Percentiles rank a stretch among this genome's conserved stretches.
Evolutionary conservation across 2,113 vertebrate species (phyloP).

Genomic region (Opisthocomus hoazin): DNA sequence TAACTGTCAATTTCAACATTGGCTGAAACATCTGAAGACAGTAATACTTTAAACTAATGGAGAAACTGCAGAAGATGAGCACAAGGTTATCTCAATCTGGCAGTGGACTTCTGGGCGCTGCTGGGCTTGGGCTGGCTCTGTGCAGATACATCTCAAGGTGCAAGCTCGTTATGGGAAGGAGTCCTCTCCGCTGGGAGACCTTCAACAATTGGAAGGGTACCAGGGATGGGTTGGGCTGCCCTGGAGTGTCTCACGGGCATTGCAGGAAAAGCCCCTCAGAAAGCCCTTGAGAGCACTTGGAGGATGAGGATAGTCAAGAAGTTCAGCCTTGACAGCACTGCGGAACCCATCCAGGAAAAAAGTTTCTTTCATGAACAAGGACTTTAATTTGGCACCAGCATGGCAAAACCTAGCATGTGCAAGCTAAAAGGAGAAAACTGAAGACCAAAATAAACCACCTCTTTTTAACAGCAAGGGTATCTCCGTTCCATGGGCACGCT

Average conservation of each 20-base stretch:
- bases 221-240: neutral
- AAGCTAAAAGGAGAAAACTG: neutral
- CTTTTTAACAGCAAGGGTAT: neutral
- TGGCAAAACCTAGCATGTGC: neutral
- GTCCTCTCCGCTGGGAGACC: neutral
- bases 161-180: neutral
- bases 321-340: neutral
- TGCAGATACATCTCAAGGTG: neutral
- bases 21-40: neutral
- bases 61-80: neutral
- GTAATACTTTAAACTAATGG: neutral
- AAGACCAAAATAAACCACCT: neutral
- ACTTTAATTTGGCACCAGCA: neutral
- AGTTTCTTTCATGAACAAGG: fast-evolving
- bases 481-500: fast-evolving
- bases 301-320: neutral
- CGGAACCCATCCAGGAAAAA: neutral
- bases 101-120: neutral
- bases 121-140: neutral
- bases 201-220: neutral
- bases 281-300: neutral
- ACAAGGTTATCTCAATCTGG: neutral
- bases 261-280: neutral
- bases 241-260: neutral
- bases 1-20: neutral